Evolutionary conservation across 2,888 invertebrate species (phyloP), one percentile per base, ranked within the genome.

Genomic region (Cheilosia scutellata): DNA sequence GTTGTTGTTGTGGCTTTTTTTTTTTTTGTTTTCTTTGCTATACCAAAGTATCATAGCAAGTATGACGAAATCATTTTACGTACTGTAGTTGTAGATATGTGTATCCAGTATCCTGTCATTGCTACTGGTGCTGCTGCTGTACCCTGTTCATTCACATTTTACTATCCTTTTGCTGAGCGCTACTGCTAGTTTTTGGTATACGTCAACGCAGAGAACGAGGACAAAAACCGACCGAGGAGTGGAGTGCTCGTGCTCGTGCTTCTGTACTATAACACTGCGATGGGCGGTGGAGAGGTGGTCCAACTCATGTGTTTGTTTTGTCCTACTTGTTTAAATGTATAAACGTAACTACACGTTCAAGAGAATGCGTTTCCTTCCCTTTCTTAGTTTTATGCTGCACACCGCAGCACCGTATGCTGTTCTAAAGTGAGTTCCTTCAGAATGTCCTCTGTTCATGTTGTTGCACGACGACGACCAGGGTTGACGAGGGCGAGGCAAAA

Each of bases 11-110:
- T 47, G 51, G 9, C 5, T 47, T 29, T 42, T 7, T 4, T 40
- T n/a, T 53, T 47, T 70, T n/a, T 31, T 53, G 47, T 68, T 44
- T 29, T 47, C 11, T n/a, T 44, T 29, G 9, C 16, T 44, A 7
- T 25, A 63, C 71, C 63, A 71, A 72, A 79, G 65, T 63, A 65
- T 72, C 40, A 65, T 55, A 62, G 70, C 62, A 16, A 74, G 66
- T 74, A 58, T 74, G 80, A 80, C 80, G 74, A 74, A 80, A 72
- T 66, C 66, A 74, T 74, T 80, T 74, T 47, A 66, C 80, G 51
- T 74, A 66, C 60, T 31, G 55, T 44, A 37, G 31, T 37, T 60
- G 76, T 51, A 27, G 33, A 25, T 60, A 63, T 31, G 65, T 65
- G 57, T 65, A 72, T 79, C 63, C 51, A 58, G 57, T 65, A 72